Evolutionary conservation across 2,113 vertebrate genomes (phyloP).

Genomic region (Tyrannus savana): DNA sequence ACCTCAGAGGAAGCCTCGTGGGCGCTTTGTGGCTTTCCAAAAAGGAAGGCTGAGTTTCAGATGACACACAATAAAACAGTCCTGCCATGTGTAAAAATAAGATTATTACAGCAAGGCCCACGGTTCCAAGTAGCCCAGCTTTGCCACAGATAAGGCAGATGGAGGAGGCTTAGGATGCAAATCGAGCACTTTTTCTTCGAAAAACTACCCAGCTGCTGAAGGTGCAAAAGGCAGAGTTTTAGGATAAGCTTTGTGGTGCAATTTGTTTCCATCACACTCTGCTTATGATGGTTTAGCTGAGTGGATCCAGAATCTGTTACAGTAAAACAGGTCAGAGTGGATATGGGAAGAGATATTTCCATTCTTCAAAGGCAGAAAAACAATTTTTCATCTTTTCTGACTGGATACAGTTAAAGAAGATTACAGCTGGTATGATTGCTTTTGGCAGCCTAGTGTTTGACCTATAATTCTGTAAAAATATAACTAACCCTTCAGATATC

Average conservation of each 20-base stretch:
- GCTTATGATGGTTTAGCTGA: neutral
- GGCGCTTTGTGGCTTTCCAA: neutral
- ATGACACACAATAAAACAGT: neutral
- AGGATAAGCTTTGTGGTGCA: neutral
- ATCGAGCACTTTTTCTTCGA: neutral
- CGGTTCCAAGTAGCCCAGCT: neutral
- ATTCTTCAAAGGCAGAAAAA: slow-evolving; percentile 53
- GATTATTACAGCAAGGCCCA: neutral
- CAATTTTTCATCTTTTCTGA: slow-evolving; percentile 49
- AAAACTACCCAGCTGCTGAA: neutral
- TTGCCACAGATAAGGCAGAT: slow-evolving; percentile 7
- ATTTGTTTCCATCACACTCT: slow-evolving; percentile 27
- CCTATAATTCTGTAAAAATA: slow-evolving; percentile 23
- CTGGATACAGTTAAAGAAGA: slow-evolving; percentile 38
- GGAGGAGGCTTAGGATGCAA: slow-evolving; percentile 22
- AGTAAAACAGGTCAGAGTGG: slow-evolving; percentile 27
- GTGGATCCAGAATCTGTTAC: neutral
- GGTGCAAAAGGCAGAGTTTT: slow-evolving; percentile 32
- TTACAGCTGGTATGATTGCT: slow-evolving; percentile 29
- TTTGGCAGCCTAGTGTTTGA: neutral
- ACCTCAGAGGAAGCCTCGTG: neutral
- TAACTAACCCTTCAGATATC: neutral
- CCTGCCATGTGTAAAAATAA: slow-evolving; percentile 34
- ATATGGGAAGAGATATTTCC: slow-evolving; percentile 14
- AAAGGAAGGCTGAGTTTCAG: slow-evolving; percentile 12